Evolutionary conservation across 2,797 vertebrate species (phyloP).

Genomic region (Centroberyx gerrardi): DNA sequence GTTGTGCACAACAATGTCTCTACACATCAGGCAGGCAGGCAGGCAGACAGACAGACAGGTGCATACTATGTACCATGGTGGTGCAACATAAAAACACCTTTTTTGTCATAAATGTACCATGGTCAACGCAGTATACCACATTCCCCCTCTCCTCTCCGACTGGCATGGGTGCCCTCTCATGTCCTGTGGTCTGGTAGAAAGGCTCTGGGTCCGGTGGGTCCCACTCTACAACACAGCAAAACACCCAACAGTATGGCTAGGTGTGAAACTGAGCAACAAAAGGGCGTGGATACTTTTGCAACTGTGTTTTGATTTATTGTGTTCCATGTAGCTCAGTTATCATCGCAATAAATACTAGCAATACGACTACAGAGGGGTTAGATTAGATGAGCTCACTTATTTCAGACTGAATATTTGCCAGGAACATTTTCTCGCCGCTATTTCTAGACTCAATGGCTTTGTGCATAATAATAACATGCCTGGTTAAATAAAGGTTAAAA

Average conservation of each 20-base stretch:
- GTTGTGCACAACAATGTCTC: not conserved
- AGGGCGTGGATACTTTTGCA: not conserved
- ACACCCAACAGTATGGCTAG: not conserved
- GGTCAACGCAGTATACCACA: conserved; percentile 86
- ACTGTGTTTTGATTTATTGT: not conserved
- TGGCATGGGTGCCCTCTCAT: conserved; percentile 73
- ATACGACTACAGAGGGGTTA: no score
- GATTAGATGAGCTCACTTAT: not conserved
- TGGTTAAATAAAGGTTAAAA: not conserved
- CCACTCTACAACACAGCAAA: conserved; percentile 87
- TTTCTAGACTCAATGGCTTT: not conserved
- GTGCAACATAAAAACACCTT: not conserved
- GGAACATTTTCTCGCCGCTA: not conserved
- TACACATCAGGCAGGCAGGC: not conserved
- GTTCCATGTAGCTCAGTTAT: not conserved
- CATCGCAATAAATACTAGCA: no score
- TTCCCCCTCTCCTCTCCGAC: conserved; percentile 81
- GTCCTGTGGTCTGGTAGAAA: conserved; percentile 87
- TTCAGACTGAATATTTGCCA: not conserved
- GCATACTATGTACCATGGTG: not conserved
- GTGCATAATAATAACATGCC: not conserved
- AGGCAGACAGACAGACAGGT: not conserved
- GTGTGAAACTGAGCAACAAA: not conserved
- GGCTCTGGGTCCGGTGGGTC: conserved; percentile 89
- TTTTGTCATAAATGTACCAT: conserved; percentile 80